These are phyloP conservation scores for Siniperca knerii DNA, from an alignment of 2,113 vertebrate genomes.

Conservation along the genomic window DNA sequence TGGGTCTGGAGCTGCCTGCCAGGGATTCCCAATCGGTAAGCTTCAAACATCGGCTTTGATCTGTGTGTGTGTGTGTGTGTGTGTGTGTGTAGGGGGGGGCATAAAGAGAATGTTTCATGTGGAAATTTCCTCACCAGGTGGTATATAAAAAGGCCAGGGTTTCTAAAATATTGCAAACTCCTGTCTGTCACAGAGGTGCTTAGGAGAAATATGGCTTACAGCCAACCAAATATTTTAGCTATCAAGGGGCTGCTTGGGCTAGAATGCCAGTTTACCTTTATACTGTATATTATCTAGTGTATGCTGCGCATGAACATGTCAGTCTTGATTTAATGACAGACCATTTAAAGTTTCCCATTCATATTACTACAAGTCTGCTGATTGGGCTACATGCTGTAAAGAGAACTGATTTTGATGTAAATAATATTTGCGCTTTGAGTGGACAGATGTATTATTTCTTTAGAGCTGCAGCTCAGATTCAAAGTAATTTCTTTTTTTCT, in stretches of 20 bases:
- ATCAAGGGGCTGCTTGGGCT: not conserved
- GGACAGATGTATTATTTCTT: not conserved
- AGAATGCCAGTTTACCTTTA: not conserved
- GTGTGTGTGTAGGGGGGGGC: slow-evolving; percentile 18
- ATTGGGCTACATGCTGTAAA: not conserved
- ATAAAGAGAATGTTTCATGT: slow-evolving; percentile 76
- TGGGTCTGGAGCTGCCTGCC: slow-evolving; percentile 23
- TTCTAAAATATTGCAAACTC: slow-evolving; percentile 66
- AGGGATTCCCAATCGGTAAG: slow-evolving; percentile 46
- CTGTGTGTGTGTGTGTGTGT: slow-evolving; percentile 29
- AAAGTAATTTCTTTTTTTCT: not conserved
- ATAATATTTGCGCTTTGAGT: not conserved
- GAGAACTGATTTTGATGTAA: not conserved
- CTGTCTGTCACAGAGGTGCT: slow-evolving; percentile 45
- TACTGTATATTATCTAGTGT: not conserved
- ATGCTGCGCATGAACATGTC: not conserved
- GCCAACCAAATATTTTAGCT: slow-evolving; percentile 7
- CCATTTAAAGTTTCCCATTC: not conserved
- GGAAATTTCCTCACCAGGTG: slow-evolving; percentile 74
- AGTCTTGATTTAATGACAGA: not conserved
- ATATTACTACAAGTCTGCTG: not conserved
- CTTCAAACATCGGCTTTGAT: slow-evolving; percentile 73
- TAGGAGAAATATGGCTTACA: slow-evolving; percentile 24
- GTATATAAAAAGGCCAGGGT: slow-evolving; percentile 62
- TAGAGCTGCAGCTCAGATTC: not conserved